A percentile compares a stretch with the other conserved stretches of the same genome.
Evolutionary conservation across 2,113 vertebrate genomes (phyloP).

Genomic region (Lepisosteus oculatus): DNA sequence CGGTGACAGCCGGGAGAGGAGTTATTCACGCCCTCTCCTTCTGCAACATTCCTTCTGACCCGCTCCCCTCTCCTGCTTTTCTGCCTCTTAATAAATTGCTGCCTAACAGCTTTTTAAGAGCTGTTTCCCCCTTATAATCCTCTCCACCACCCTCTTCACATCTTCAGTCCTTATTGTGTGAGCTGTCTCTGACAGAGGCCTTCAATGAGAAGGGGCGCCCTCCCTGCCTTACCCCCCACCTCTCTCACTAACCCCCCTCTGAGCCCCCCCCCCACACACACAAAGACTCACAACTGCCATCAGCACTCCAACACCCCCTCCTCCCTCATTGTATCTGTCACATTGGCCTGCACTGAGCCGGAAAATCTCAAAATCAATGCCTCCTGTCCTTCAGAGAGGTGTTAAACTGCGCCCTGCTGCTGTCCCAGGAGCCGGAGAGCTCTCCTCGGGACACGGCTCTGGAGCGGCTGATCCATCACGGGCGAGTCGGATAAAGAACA

Average conservation of each 20-base stretch:
- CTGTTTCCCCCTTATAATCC: slow-evolving; percentile 66
- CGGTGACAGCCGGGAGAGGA: slow-evolving; percentile 22
- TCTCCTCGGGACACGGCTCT: neutral
- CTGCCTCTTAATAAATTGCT: slow-evolving; percentile 65
- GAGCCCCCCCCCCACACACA: neutral
- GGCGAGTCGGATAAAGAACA: too few relatives aligned
- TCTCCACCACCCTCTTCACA: slow-evolving; percentile 54
- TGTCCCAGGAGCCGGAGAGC: slow-evolving; percentile 31
- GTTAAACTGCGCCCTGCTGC: slow-evolving; percentile 48
- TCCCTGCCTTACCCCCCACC: slow-evolving; percentile 35
- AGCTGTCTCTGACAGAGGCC: slow-evolving; percentile 57
- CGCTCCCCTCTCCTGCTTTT: slow-evolving; percentile 46
- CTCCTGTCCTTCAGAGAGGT: slow-evolving; percentile 47
- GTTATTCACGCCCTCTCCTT: slow-evolving; percentile 14
- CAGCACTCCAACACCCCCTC: neutral
- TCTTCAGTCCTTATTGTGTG: slow-evolving; percentile 61
- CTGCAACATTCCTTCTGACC: slow-evolving; percentile 22
- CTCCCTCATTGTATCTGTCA: slow-evolving; percentile 28
- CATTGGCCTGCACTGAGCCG: slow-evolving; percentile 38
- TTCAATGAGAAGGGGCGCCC: slow-evolving; percentile 46
- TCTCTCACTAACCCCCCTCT: slow-evolving; percentile 34
- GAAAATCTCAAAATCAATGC: slow-evolving; percentile 53
- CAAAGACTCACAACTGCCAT: too few relatives aligned
- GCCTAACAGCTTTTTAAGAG: slow-evolving; percentile 70
- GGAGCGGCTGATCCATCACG: too few relatives aligned